Conservation (phyloP, 2,888 invertebrate genomes). For the Eupithecia subumbrata region DNA sequence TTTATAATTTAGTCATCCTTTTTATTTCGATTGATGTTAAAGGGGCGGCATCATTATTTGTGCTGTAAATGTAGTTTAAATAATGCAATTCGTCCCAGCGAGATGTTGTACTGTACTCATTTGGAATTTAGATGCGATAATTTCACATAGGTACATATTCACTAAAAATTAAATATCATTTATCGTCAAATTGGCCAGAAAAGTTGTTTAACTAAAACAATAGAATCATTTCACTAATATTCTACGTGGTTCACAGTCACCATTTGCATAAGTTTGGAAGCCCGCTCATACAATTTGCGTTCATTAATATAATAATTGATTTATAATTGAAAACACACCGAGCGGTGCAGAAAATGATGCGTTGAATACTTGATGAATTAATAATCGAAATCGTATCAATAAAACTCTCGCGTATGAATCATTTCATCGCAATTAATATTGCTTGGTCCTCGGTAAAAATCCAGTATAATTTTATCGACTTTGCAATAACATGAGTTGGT, state of each 20-base stretch:
- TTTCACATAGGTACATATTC: background rate
- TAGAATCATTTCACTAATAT: background rate
- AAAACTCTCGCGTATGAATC: constrained; percentile 18
- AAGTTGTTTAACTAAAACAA: background rate
- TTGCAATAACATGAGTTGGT: background rate
- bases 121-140: background rate
- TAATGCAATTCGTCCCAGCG: background rate
- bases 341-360: constrained; percentile 52
- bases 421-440: constrained; percentile 4
- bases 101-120: background rate
- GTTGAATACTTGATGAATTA: constrained; percentile 61
- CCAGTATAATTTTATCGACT: background rate
- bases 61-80: background rate
- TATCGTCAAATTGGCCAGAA: background rate
- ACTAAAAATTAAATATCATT: background rate
- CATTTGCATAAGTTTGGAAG: constrained; percentile 6
- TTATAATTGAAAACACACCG: constrained; percentile 38
- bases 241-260: background rate
- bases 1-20: no score
- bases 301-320: constrained; percentile 40
- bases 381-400: constrained; percentile 55
- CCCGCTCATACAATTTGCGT: constrained; percentile 32
- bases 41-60: no score
- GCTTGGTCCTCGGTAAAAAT: background rate
- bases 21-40: no score